These are phyloP conservation scores for Microtus oregoni DNA, from an alignment of 2,113 vertebrate species.

Conservation along the genomic window DNA sequence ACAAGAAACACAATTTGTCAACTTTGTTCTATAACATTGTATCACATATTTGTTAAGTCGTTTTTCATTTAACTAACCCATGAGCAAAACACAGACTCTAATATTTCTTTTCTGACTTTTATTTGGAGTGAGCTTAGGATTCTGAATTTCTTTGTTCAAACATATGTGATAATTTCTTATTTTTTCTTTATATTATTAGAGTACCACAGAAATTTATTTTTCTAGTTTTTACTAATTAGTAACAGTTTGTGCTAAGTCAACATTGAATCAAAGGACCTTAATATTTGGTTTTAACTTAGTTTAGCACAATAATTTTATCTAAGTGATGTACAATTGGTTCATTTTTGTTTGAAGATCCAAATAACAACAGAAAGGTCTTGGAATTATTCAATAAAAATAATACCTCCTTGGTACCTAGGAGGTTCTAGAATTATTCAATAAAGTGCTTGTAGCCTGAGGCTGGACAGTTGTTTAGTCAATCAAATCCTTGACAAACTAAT, in stretches of 20 bases:
- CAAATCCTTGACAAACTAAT: background rate
- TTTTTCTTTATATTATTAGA: slow-evolving; percentile 2
- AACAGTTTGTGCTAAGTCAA: background rate
- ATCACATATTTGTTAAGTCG: background rate
- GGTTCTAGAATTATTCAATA: background rate
- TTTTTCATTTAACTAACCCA: background rate
- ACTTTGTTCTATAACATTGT: fast-evolving
- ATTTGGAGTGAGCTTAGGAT: background rate
- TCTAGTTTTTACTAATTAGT: background rate
- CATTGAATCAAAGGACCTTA: background rate
- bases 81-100: background rate
- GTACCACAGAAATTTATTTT: background rate
- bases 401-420: background rate
- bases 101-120: background rate
- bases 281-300: slow-evolving; percentile 6
- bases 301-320: slow-evolving; percentile 20
- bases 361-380: background rate
- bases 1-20: background rate
- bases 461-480: background rate
- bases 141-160: background rate
- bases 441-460: background rate
- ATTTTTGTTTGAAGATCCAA: background rate
- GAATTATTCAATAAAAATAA: background rate
- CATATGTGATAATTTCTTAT: background rate
- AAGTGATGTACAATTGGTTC: background rate